A percentile compares a stretch with the other conserved stretches of the same genome.
Conservation (phyloP, 2,113 vertebrate genomes). For the Sylvilagus bachmani region DNA sequence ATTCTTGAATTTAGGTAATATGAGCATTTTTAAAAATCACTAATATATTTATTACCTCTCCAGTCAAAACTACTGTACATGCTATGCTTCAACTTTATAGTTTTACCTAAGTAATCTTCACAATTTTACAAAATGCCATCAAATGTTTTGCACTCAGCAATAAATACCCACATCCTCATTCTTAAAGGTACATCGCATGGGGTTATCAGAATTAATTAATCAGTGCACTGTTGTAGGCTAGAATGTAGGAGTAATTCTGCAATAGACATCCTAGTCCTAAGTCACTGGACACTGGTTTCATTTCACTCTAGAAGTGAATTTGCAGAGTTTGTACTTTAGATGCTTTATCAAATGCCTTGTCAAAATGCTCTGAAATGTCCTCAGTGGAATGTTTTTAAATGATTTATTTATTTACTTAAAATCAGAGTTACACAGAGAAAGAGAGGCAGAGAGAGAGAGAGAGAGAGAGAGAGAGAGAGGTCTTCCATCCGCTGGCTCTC, state of each 20-base stretch:
- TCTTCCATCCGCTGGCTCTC: too few species aligned
- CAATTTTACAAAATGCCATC: neutral
- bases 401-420: too few species aligned
- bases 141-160: neutral
- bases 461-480: too few species aligned
- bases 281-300: fast-evolving
- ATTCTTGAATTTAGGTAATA: neutral
- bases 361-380: neutral
- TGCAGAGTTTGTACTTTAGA: neutral
- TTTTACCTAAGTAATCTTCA: neutral
- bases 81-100: too few species aligned
- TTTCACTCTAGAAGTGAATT: neutral
- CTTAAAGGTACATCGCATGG: neutral
- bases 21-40: neutral
- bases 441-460: too few species aligned
- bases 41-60: neutral
- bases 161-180: neutral
- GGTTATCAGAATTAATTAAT: neutral
- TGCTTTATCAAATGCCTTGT: neutral
- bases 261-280: neutral
- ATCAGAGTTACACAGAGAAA: too few species aligned
- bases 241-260: neutral
- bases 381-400: too few species aligned
- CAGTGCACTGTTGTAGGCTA: neutral
- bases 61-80: neutral